Evolutionary conservation across 2,888 invertebrate genomes (phyloP), one percentile per base, ranked within the genome.

Genomic region (Craniophora ligustri): DNA sequence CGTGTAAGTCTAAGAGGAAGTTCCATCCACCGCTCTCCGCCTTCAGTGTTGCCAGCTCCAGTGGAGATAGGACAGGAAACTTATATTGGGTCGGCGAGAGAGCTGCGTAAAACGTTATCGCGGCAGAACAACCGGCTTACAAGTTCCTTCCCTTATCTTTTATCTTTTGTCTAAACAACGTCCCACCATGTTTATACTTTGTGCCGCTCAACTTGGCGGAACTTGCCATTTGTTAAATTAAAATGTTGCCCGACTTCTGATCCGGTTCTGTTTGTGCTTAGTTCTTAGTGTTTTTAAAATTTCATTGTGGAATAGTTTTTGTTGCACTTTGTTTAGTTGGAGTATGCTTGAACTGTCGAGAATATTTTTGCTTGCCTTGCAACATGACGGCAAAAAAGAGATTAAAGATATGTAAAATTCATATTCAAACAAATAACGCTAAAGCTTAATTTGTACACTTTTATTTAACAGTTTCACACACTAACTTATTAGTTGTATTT

Each of bases 161-260:
- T 81, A 84, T 84, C 84, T 82, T 81, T 81, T 79, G 79, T 84
- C 81, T 84, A 83, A 84, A 80, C 80, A 82, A 76, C 74, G 62
- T 53, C 51, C 53, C 65, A 73, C 73, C 53, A 64, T 65, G 73
- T 81, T 78, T 81, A 78, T 76, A 69, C 67, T 59, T 67, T 63
- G 50, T 51, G 34, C 48, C 36, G 54, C 18, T 53, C 56, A 57
- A 65, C 59, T 75, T 67, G 57, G 42, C 46, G 55, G 49, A 70
- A 72, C 64, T 76, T 68, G 75, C 68, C 57, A 72, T 75, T 78
- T 78, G 72, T 72, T 76, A 69, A 75, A 78, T 75, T 78, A 78
- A 76, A 75, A 73, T 66, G 72, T 68, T 67, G 51, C 50, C 54
- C 57, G 51, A 64, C 51, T 67, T 60, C 50, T 54, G 36, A 76